phyloP scores from a whole-genome alignment of 64 coral and sea anemone genomes.

The Montipora capricornis region DNA sequence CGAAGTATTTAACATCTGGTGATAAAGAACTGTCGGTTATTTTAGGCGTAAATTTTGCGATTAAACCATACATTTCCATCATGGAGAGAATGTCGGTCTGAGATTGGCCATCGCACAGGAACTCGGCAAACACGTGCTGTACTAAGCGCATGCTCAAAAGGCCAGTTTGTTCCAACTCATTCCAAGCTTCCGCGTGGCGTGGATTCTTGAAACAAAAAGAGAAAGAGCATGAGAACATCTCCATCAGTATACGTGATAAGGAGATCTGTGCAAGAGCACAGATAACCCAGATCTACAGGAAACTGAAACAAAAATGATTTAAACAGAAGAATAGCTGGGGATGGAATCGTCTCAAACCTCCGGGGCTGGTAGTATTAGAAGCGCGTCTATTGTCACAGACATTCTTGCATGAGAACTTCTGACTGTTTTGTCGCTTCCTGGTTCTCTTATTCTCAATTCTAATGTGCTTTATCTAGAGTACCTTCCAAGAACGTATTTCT shows the following conservation, averaged over 20 bases:
- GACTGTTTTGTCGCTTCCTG: too few species aligned
- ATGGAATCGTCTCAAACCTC: neutral
- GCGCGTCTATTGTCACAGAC: too few species aligned
- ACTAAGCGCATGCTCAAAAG: slow-evolving; percentile 63
- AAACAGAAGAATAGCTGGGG: neutral
- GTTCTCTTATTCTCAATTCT: too few species aligned
- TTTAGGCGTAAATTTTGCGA: slow-evolving; percentile 42
- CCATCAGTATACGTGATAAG: neutral
- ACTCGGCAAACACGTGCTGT: slow-evolving; percentile 62
- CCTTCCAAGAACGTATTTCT: too few species aligned
- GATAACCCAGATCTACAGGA: too few species aligned
- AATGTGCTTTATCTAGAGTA: too few species aligned
- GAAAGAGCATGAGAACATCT: neutral
- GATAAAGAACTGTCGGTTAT: neutral
- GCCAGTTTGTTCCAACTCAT: slow-evolving; percentile 55
- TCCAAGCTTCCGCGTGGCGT: slow-evolving; percentile 40
- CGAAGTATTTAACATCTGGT: slow-evolving; percentile 29
- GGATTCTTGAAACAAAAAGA: slow-evolving; percentile 41
- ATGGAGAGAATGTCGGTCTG: slow-evolving; percentile 58
- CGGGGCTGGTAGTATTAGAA: neutral
- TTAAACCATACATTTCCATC: slow-evolving; percentile 75
- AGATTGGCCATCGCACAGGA: slow-evolving; percentile 38
- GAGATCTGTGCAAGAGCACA: neutral
- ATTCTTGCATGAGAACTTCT: too few species aligned
- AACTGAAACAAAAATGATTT: neutral